Percentiles rank a stretch among this genome's conserved stretches.
Conservation (phyloP, 2,797 vertebrate species). For the Ceyx erithaca region DNA sequence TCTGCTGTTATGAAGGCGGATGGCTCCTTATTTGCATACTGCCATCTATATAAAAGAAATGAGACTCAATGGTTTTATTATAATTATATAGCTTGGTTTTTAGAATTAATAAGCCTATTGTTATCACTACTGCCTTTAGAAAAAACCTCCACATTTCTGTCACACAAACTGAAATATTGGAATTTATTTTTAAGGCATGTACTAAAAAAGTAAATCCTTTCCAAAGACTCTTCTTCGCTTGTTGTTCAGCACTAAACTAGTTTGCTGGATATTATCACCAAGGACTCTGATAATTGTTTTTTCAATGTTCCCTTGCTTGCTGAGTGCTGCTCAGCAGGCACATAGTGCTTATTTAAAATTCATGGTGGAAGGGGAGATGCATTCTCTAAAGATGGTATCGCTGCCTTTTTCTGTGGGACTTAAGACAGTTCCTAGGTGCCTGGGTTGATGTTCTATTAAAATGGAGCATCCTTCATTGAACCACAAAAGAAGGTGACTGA, state of each 20-base stretch:
- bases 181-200: conserved; percentile 43
- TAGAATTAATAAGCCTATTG: conserved; percentile 71
- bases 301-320: background rate
- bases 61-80: conserved; percentile 52
- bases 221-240: conserved; percentile 1
- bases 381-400: conserved; percentile 37
- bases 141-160: conserved; percentile 10
- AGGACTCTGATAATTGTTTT: background rate
- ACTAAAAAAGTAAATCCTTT: conserved; percentile 35
- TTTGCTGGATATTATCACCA: background rate
- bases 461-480: background rate
- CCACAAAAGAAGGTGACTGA: conserved; percentile 42
- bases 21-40: conserved; percentile 19
- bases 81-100: conserved; percentile 61
- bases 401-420: background rate
- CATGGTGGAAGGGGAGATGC: background rate
- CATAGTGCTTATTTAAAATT: conserved; percentile 6
- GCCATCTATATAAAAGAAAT: conserved; percentile 47
- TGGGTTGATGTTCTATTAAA: conserved; percentile 21
- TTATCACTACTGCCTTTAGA: conserved; percentile 28
- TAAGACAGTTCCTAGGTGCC: background rate
- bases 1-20: conserved; percentile 37
- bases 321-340: background rate
- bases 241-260: conserved; percentile 5
- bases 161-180: conserved; percentile 34